Percentiles rank a stretch among this genome's conserved stretches.
Conservation (phyloP, 92 coral and sea anemone species). For the Palythoa grandiflora region DNA sequence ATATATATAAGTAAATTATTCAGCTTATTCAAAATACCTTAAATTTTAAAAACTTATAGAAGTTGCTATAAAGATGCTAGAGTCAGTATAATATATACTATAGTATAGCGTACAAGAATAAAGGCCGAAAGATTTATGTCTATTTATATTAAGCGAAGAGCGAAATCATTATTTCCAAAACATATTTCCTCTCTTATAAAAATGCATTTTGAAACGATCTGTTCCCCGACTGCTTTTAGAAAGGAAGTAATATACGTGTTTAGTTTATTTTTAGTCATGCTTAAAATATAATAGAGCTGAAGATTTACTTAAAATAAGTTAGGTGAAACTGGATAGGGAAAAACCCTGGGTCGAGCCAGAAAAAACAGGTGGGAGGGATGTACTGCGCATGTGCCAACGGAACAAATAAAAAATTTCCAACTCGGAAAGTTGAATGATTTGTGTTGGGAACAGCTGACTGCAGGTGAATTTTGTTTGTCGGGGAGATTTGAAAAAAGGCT, state of each 20-base stretch:
- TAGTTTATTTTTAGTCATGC: conserved; percentile 39
- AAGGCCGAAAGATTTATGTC: background rate
- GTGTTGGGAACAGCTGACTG: conserved; percentile 95
- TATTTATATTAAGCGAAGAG: background rate
- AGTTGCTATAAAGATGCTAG: background rate
- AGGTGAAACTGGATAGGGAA: conserved; percentile 30
- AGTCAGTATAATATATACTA: background rate
- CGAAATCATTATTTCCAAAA: background rate
- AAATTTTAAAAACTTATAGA: background rate
- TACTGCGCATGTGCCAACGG: conserved; percentile 83
- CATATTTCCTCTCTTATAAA: background rate
- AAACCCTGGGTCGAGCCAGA: conserved; percentile 66
- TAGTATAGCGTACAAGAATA: background rate
- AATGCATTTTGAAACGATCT: background rate
- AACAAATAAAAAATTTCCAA: conserved; percentile 90
- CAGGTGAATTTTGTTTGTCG: conserved; percentile 76
- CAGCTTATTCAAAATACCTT: background rate
- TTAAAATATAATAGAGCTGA: background rate
- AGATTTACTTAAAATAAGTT: background rate
- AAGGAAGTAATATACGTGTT: conserved; percentile 25
- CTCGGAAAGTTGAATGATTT: conserved; percentile 90
- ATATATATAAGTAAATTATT: background rate
- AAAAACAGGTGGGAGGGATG: conserved; percentile 81
- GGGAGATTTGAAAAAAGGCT: conserved; percentile 79
- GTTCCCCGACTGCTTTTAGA: conserved; percentile 22